A percentile compares a stretch with the other conserved stretches of the same genome.
phyloP scores from a whole-genome alignment of 2,113 vertebrate species.

The Ammodytes dubius region DNA sequence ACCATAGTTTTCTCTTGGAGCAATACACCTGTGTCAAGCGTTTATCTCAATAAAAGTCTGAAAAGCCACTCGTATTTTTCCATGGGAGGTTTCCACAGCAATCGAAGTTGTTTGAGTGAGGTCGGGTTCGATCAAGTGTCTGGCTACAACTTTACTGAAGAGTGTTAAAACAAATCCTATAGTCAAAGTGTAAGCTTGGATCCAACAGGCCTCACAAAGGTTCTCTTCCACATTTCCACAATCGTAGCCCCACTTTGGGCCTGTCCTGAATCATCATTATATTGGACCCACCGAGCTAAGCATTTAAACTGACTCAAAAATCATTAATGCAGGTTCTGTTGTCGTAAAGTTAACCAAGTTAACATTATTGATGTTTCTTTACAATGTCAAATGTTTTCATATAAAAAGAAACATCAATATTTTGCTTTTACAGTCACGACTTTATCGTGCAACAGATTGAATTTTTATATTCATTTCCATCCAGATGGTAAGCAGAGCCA shows the following conservation, averaged over 20 bases:
- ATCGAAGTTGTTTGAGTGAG: background rate
- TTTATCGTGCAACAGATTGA: background rate
- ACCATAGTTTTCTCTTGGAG: slow-evolving; percentile 10
- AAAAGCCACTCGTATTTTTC: background rate
- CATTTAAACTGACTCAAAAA: background rate
- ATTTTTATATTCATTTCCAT: background rate
- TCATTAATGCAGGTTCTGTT: background rate
- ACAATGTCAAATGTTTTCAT: background rate
- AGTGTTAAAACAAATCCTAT: slow-evolving; percentile 30
- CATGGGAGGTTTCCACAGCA: background rate
- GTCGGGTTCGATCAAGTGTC: background rate
- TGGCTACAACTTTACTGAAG: background rate
- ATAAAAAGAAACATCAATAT: background rate
- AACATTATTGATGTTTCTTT: background rate
- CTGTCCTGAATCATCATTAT: background rate
- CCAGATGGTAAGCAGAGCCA: background rate
- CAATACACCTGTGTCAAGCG: slow-evolving; percentile 43
- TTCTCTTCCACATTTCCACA: slow-evolving; percentile 19
- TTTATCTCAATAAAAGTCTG: slow-evolving; percentile 31
- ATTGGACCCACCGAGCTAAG: background rate
- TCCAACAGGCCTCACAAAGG: slow-evolving; percentile 13
- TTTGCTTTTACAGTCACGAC: background rate
- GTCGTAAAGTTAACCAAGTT: background rate
- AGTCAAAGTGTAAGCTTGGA: slow-evolving; percentile 43
- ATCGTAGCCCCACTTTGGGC: background rate